Conservation (phyloP, 2,797 vertebrate genomes). For the Mionectes olivaceus region DNA sequence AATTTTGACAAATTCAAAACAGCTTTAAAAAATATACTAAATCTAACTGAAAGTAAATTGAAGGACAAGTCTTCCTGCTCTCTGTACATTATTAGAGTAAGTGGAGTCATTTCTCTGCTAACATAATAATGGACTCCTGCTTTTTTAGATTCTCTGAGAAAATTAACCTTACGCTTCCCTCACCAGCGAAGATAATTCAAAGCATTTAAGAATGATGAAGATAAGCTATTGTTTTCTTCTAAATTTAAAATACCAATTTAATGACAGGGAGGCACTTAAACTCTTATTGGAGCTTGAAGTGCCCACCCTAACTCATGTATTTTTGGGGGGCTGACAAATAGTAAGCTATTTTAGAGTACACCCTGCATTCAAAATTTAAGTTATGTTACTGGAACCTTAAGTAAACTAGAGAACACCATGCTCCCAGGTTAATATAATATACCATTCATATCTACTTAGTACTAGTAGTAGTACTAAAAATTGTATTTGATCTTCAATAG, state of each 20-base stretch:
- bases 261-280: background rate
- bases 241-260: background rate
- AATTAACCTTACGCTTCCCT: background rate
- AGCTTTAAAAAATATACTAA: background rate
- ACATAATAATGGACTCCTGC: background rate
- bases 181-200: background rate
- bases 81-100: background rate
- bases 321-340: background rate
- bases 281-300: background rate
- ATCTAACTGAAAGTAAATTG: background rate
- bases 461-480: background rate
- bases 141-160: background rate
- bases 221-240: background rate
- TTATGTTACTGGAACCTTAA: background rate
- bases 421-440: background rate
- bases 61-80: background rate
- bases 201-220: background rate
- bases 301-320: background rate
- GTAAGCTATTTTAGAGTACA: background rate
- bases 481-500: background rate
- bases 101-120: background rate
- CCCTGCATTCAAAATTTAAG: background rate
- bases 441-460: background rate
- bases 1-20: background rate
- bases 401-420: background rate